These are phyloP conservation scores for Amblyornis subalaris DNA, from an alignment of 2,113 vertebrate genomes.

Conservation along the genomic window DNA sequence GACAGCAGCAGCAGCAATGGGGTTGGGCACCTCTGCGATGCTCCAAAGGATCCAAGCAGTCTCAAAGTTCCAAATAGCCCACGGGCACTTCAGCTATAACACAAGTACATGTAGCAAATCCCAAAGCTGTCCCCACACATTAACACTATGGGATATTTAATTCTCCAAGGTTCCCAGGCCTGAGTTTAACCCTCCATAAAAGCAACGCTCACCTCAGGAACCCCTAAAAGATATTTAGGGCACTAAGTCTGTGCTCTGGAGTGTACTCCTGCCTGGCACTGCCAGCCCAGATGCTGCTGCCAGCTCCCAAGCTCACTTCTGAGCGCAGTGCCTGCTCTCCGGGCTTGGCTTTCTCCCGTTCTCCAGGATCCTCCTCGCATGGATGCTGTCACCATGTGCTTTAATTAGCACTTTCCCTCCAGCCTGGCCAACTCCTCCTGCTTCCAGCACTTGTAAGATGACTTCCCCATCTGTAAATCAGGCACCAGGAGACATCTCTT, in stretches of 20 bases:
- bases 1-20: not conserved
- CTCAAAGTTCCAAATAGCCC: not conserved
- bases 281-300: not conserved
- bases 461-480: not conserved
- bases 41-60: not conserved
- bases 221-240: not conserved
- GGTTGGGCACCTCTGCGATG: fast-evolving
- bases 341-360: not conserved
- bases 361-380: not conserved
- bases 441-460: not conserved
- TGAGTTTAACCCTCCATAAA: not conserved
- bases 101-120: fast-evolving
- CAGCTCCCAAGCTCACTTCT: not conserved
- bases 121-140: not conserved
- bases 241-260: not conserved
- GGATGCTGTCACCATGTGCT: not conserved
- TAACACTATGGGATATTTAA: not conserved
- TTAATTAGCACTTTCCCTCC: not conserved
- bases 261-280: not conserved
- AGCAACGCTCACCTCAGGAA: not conserved
- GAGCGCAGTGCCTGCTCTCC: not conserved
- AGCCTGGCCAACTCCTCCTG: not conserved
- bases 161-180: not conserved
- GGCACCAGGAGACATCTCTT: not conserved
- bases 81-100: fast-evolving